Percentiles rank a stretch among this genome's conserved stretches.
Evolutionary conservation across 2,888 invertebrate species (phyloP).

Genomic region (Tortricodes alternella): DNA sequence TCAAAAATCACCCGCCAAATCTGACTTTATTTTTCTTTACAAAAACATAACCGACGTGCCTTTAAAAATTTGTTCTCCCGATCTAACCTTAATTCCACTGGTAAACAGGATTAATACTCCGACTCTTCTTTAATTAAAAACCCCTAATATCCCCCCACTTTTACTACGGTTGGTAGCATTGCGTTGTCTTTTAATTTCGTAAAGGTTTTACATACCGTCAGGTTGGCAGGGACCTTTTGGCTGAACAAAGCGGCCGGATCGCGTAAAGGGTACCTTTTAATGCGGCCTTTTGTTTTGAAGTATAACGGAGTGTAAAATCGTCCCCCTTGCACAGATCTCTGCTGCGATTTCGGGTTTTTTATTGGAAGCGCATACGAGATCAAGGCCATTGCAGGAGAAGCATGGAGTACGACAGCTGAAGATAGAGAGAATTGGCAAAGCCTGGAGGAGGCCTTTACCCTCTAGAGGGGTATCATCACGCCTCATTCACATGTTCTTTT

Average conservation of each 20-base stretch:
- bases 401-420: too few species aligned
- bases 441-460: too few species aligned
- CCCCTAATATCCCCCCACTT: slow-evolving; percentile 45
- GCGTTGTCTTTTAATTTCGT: slow-evolving; percentile 23
- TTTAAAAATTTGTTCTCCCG: slow-evolving; percentile 11
- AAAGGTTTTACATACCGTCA: slow-evolving; percentile 21
- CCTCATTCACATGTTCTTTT: too few species aligned
- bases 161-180: slow-evolving; percentile 16
- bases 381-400: neutral
- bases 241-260: slow-evolving; percentile 11
- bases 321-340: slow-evolving; percentile 4
- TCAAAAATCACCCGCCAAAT: too few species aligned
- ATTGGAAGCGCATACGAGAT: neutral
- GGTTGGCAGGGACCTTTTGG: slow-evolving; percentile 21
- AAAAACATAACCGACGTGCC: neutral
- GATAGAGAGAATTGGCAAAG: too few species aligned
- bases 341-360: slow-evolving; percentile 4
- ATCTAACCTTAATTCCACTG: slow-evolving; percentile 59
- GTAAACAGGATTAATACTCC: slow-evolving; percentile 65
- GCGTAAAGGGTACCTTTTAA: slow-evolving; percentile 11
- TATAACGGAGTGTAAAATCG: slow-evolving; percentile 19
- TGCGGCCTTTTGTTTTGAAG: slow-evolving; percentile 13
- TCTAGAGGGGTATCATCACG: too few species aligned
- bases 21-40: neutral
- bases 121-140: slow-evolving; percentile 70